A percentile compares a stretch with the other conserved stretches of the same genome.
Evolutionary conservation across 2,113 vertebrate genomes (phyloP).

Genomic region (Spilogale gracilis): DNA sequence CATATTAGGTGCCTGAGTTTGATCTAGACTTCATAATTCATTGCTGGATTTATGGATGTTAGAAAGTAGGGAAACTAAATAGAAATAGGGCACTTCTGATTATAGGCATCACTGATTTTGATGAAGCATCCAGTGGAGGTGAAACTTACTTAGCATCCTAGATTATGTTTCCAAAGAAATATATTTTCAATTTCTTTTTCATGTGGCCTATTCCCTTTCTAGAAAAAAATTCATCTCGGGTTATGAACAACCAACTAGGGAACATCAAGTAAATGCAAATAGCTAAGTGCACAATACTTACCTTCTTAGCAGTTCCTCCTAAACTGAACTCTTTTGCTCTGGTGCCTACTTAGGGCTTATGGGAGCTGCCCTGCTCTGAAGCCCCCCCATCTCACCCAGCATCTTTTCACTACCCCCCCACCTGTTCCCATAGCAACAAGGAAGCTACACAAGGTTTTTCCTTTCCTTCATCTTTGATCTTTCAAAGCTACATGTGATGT

Average conservation of each 20-base stretch:
- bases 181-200: constrained; percentile 51
- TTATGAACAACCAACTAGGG: neutral
- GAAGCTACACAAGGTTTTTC: neutral
- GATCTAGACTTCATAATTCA: constrained; percentile 51
- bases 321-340: neutral
- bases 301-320: neutral
- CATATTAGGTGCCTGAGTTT: constrained; percentile 49
- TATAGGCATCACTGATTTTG: constrained; percentile 45
- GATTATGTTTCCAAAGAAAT: constrained; percentile 42
- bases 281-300: neutral
- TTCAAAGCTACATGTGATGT: neutral
- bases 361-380: neutral
- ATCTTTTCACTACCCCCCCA: neutral
- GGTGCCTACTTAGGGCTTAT: too few relatives aligned
- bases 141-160: constrained; percentile 42
- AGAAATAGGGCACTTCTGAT: constrained; percentile 54
- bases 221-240: neutral
- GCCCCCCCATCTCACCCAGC: neutral
- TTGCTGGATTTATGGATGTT: constrained; percentile 65
- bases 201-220: constrained; percentile 10
- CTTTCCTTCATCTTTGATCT: neutral
- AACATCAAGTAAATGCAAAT: neutral
- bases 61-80: constrained; percentile 36
- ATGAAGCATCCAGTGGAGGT: constrained; percentile 32
- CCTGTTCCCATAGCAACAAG: neutral